Evolutionary conservation across 1,140 invertebrate species (phyloP).

Genomic region (Drosophila hydei): DNA sequence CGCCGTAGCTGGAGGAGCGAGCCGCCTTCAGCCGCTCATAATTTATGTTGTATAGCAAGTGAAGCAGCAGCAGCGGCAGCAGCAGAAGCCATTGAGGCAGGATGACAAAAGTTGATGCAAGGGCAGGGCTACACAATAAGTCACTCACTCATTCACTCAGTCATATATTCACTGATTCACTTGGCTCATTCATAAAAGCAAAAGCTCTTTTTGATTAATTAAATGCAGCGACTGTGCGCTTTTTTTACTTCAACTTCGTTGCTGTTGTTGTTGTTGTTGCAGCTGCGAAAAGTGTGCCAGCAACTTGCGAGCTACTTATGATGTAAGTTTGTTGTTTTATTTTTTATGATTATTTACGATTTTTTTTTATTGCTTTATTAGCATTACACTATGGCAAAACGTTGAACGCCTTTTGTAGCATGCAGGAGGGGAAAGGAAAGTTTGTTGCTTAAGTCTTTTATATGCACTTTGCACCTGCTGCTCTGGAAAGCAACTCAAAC

Average conservation of each 20-base stretch:
- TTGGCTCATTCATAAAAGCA: conserved; percentile 69
- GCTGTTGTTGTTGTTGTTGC: conserved; percentile 28
- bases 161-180: conserved; percentile 36
- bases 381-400: conserved; percentile 40
- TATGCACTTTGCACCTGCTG: conserved; percentile 67
- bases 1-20: conserved; percentile 28
- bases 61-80: conserved; percentile 35
- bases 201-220: conserved; percentile 79
- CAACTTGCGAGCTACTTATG: conserved; percentile 39
- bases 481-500: conserved; percentile 60
- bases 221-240: conserved; percentile 62
- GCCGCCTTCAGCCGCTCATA: conserved; percentile 46
- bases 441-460: conserved; percentile 60
- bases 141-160: conserved; percentile 56
- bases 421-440: conserved; percentile 45
- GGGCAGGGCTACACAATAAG: conserved; percentile 36
- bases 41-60: conserved; percentile 71
- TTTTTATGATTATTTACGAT: conserved; percentile 55
- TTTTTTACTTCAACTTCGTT: conserved; percentile 10
- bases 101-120: conserved; percentile 44
- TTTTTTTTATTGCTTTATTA: conserved; percentile 58
- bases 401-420: conserved; percentile 8
- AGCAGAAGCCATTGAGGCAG: conserved; percentile 50
- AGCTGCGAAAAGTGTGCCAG: conserved; percentile 68
- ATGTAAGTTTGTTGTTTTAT: conserved; percentile 63